phyloP scores from a whole-genome alignment of 2,888 invertebrate species.

The Archips xylosteana region DNA sequence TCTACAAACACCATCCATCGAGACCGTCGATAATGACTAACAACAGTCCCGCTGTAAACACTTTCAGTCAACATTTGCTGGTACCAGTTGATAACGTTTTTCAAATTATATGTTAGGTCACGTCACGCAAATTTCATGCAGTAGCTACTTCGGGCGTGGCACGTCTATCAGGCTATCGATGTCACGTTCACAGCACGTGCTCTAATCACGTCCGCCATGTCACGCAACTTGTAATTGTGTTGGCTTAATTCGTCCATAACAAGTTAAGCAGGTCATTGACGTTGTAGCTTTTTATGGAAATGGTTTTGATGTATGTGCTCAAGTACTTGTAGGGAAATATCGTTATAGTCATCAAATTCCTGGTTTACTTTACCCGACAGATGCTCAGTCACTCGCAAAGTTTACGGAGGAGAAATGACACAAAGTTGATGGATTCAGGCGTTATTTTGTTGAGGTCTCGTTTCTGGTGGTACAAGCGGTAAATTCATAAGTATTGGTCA shows the following conservation, averaged over 20 bases:
- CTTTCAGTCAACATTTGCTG: not conserved
- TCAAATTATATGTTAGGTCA: not conserved
- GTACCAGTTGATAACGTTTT: not conserved
- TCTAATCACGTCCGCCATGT: conserved; percentile 61
- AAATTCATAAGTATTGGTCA: too few species aligned
- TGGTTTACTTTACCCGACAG: too few species aligned
- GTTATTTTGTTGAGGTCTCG: too few species aligned
- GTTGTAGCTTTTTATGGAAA: conserved; percentile 44
- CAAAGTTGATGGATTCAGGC: too few species aligned
- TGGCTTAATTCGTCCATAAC: conserved; percentile 60
- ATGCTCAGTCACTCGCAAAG: too few species aligned
- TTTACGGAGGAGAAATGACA: too few species aligned
- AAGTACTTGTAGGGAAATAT: not conserved
- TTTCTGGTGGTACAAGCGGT: too few species aligned
- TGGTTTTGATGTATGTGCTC: not conserved
- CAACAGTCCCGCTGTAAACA: not conserved
- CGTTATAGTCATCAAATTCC: too few species aligned
- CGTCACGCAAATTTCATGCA: conserved; percentile 17
- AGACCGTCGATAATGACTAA: not conserved
- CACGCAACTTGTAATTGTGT: conserved; percentile 47
- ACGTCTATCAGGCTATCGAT: conserved; percentile 61
- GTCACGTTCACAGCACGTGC: conserved; percentile 75
- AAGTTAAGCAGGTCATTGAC: conserved; percentile 49
- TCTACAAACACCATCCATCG: too few species aligned
- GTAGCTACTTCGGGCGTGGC: conserved; percentile 51